Base-by-base conservation (phyloP, 1,140 invertebrate species). In the Potamilus streckersoni region DNA sequence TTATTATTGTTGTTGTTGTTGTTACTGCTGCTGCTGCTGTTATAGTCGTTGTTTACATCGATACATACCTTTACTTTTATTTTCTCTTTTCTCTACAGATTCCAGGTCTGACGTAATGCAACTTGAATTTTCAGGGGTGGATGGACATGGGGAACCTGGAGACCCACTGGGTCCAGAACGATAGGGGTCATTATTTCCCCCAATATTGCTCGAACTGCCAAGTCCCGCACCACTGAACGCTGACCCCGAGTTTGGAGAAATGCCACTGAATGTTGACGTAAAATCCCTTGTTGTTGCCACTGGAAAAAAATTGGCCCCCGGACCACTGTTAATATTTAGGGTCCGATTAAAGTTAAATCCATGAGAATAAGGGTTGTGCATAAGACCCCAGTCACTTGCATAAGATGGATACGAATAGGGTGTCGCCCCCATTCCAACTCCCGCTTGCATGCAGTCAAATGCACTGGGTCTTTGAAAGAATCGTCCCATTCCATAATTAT, bases 311-410 rank as follows among this genome's bases (percentile, higher is more conserved):
- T 49, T 60, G 15, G 73, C 69, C 68, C 61, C 62, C 60, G 75
- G 68, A 61, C 65, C 66, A 60, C 72, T 77, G 64, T 77, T 77
- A 68, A 77, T 62, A 69, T 71, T 71, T 23, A 77, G 19, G 14
- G 75, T 70, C 73, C 75, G 60, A 27, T 77, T 77, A 17, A 73
- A 20, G 63, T 77, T 77, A 71, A 77, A 77, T 77, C 75, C 75
- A 55, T 77, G 75, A 58, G 75, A 72, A 60, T 77, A 77, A 69
- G 72, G 75, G 68, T 66, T 65, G 38, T 63, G 69, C 70, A 77
- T 73, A 8, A 77, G 56, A 14, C 75, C 75, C 75, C 75, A 77
- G 20, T 77, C 75, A 20, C 70, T 64, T 0, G 61, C 70, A 66
- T 77, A 77, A 23, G 69, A 64, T 12, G 75, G 75, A 58, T 77